Conservation (phyloP, 2,797 vertebrate species). For the Crenichthys baileyi region DNA sequence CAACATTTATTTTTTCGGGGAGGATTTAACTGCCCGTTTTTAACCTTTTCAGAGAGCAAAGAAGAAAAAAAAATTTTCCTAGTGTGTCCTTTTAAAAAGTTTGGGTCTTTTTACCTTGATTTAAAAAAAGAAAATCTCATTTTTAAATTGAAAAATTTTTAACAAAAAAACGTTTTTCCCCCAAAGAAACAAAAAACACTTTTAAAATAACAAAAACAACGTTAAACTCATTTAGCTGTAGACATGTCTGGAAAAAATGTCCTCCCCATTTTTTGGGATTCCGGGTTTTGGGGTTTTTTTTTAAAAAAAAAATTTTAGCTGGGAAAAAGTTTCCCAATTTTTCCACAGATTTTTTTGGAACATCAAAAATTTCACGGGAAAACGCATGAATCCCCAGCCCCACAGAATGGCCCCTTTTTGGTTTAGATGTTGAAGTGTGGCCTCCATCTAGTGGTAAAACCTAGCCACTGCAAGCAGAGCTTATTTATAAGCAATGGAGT, state of each 20-base stretch:
- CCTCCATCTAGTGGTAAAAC: constrained; percentile 66
- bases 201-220: neutral
- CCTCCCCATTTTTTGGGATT: neutral
- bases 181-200: neutral
- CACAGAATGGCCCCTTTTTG: no score
- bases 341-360: neutral
- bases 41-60: no score
- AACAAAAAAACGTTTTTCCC: no score
- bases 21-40: no score
- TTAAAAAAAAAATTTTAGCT: no score
- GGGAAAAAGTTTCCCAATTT: no score
- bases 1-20: no score
- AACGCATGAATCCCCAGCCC: constrained; percentile 28
- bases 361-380: neutral
- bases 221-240: neutral
- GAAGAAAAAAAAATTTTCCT: neutral
- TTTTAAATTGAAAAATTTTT: no score
- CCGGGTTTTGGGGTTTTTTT: neutral
- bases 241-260: neutral
- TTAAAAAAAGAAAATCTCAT: no score
- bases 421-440: constrained; percentile 36
- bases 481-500: neutral
- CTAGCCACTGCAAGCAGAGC: constrained; percentile 2
- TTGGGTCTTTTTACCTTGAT: neutral
- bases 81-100: neutral